These are phyloP conservation scores for Nasonia giraulti DNA, from an alignment of 1,140 invertebrate genomes.

Conservation along the genomic window DNA sequence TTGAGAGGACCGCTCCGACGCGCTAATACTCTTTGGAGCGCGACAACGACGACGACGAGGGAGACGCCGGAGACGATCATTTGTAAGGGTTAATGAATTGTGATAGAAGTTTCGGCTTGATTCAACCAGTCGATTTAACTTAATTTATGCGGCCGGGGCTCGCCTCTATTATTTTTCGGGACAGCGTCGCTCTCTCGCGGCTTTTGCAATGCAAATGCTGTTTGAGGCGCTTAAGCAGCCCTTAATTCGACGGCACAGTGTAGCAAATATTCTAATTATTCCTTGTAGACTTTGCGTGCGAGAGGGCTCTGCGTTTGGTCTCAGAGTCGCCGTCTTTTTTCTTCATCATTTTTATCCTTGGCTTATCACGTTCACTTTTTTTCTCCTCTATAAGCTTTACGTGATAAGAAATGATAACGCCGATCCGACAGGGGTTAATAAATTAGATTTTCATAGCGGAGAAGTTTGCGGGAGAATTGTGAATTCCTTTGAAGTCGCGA, in stretches of 20 bases:
- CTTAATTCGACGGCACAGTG: background rate
- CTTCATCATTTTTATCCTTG: background rate
- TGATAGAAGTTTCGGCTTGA: slow-evolving; percentile 21
- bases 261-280: slow-evolving; percentile 30
- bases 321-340: background rate
- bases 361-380: background rate
- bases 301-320: no score
- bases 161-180: slow-evolving; percentile 31
- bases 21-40: background rate
- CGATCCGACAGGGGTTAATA: background rate
- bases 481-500: no score
- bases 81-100: slow-evolving; percentile 41
- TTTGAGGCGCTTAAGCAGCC: slow-evolving; percentile 14
- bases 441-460: background rate
- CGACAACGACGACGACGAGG: background rate
- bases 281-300: background rate
- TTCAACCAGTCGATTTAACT: slow-evolving; percentile 21
- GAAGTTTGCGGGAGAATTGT: background rate
- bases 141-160: slow-evolving; percentile 24
- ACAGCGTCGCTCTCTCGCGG: background rate
- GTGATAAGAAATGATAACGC: background rate
- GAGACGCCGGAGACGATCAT: background rate
- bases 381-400: background rate
- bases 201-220: slow-evolving; percentile 44
- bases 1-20: background rate